A percentile compares a stretch with the other conserved stretches of the same genome.
Conservation (phyloP, 2,888 invertebrate species). For the Archips xylosteana region DNA sequence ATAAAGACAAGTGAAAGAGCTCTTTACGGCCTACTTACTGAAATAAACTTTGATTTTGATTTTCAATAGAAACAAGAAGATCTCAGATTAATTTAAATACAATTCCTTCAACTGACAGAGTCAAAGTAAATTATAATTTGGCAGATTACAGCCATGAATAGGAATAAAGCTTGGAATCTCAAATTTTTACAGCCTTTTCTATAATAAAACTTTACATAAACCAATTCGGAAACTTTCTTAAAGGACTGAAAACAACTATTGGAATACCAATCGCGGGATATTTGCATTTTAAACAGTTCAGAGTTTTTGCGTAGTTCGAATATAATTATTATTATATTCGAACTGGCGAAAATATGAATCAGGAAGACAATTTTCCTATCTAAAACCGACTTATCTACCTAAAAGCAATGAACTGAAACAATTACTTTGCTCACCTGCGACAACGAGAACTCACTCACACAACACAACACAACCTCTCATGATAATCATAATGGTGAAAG, state of each 20-base stretch:
- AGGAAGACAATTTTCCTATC: neutral
- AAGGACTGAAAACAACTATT: constrained; percentile 32
- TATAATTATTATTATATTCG: neutral
- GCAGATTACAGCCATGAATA: neutral
- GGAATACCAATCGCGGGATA: constrained; percentile 36
- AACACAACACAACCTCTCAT: too few species aligned
- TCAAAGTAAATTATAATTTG: too few species aligned
- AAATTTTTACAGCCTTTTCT: constrained; percentile 14
- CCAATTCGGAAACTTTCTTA: constrained; percentile 30
- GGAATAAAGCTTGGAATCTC: neutral
- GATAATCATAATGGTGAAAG: too few species aligned
- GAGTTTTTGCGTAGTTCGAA: neutral
- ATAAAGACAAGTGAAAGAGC: too few species aligned
- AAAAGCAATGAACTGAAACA: too few species aligned
- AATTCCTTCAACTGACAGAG: too few species aligned
- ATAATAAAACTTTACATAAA: constrained; percentile 29
- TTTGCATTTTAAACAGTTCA: constrained; percentile 25
- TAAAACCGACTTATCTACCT: neutral
- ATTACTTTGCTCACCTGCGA: too few species aligned
- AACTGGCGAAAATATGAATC: neutral
- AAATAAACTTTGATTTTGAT: too few species aligned
- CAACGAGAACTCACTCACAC: too few species aligned
- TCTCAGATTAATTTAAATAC: too few species aligned
- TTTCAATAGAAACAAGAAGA: too few species aligned
- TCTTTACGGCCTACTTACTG: too few species aligned